phyloP scores from a whole-genome alignment of 2,113 vertebrate species.

The Melanostigma gelatinosum region DNA sequence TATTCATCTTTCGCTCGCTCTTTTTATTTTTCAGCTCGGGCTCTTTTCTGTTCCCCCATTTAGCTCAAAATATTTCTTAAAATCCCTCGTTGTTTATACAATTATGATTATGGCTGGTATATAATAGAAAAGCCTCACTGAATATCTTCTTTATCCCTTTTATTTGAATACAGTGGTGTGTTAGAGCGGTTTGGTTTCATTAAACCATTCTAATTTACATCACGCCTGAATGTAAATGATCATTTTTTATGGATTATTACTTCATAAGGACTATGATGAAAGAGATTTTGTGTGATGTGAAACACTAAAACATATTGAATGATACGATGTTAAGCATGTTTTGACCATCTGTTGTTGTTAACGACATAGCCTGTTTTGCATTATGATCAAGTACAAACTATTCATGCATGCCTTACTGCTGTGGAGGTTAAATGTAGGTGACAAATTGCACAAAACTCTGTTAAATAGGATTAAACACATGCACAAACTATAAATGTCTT shows the following conservation, averaged over 20 bases:
- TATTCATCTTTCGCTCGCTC: not conserved
- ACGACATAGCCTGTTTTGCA: conserved; percentile 16
- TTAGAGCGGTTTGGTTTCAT: not conserved
- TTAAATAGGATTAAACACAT: conserved; percentile 29
- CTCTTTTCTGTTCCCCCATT: not conserved
- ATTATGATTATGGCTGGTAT: not conserved
- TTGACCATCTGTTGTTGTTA: conserved; percentile 22
- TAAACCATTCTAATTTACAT: conserved; percentile 14
- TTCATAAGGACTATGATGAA: conserved; percentile 11
- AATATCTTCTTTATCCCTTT: conserved; percentile 13
- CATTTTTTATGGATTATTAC: conserved; percentile 14
- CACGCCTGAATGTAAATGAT: conserved; percentile 33
- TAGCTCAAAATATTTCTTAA: not conserved
- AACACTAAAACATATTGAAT: conserved; percentile 16
- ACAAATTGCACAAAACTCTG: conserved; percentile 12
- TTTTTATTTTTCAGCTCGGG: not conserved
- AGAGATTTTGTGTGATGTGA: not conserved
- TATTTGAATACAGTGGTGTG: conserved; percentile 18
- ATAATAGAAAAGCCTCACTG: conserved; percentile 13
- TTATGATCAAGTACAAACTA: conserved; percentile 8
- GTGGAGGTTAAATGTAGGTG: conserved; percentile 9
- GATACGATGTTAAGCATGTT: not conserved
- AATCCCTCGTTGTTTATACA: not conserved
- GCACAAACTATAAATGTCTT: conserved; percentile 1
- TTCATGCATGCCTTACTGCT: not conserved